Percentiles rank a stretch among this genome's conserved stretches.
These are phyloP conservation scores for Heterodera carotae DNA, from an alignment of 1,140 invertebrate species.

Conservation along the genomic window DNA sequence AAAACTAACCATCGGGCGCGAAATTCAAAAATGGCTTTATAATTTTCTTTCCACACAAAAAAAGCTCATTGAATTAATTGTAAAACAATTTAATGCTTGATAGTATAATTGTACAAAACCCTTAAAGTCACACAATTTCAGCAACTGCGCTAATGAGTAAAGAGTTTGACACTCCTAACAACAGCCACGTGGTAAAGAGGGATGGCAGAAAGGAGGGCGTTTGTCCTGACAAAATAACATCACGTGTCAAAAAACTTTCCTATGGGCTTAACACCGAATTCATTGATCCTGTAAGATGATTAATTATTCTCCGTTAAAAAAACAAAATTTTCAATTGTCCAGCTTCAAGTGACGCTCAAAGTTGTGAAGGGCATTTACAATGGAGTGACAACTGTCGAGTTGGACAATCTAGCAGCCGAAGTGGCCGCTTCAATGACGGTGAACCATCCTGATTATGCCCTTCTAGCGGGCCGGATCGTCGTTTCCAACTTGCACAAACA, in stretches of 20 bases:
- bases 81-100: no score
- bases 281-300: slow-evolving; percentile 80
- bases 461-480: slow-evolving; percentile 89
- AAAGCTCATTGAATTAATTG: no score
- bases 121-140: no score
- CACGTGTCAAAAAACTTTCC: slow-evolving; percentile 88
- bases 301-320: background rate
- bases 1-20: no score
- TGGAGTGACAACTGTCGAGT: slow-evolving; percentile 90
- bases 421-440: slow-evolving; percentile 93
- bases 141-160: no score
- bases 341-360: slow-evolving; percentile 67
- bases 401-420: slow-evolving; percentile 95
- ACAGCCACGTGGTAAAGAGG: slow-evolving; percentile 37
- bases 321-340: background rate
- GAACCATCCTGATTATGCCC: slow-evolving; percentile 93
- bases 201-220: slow-evolving; percentile 88
- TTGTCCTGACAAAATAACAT: slow-evolving; percentile 96
- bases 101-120: no score
- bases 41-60: no score
- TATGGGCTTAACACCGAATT: slow-evolving; percentile 93
- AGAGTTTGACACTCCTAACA: background rate
- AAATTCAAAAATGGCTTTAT: no score
- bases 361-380: slow-evolving; percentile 89
- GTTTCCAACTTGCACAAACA: slow-evolving; percentile 97